Evolutionary conservation across 2,797 vertebrate genomes (phyloP), one percentile per base, ranked within the genome.

Genomic region (Picus viridis): DNA sequence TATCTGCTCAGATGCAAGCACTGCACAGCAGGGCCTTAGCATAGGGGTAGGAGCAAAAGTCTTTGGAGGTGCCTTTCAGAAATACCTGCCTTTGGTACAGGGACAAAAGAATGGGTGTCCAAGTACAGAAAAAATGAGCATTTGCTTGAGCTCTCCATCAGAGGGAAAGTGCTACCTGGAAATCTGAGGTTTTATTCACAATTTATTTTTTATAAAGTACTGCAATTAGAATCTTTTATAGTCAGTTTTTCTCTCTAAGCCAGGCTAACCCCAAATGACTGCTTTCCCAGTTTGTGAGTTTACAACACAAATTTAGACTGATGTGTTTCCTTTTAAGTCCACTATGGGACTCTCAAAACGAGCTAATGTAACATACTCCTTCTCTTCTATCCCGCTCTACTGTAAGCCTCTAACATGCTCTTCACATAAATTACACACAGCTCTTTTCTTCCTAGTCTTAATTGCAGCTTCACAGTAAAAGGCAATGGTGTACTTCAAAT

Each of bases 1-100:
- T 41, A 26, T 12, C 19, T 0, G 0, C 61, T 57, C 29, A 56
- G 49, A 22, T 24, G 29, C 9, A 27, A 43, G 26, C 9, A 0
- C 19, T 43, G 7, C 26, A 53, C 23, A 10, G 24, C 32, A 49
- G 43, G 19, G 26, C 69, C 27, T 49, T 32, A 45, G 51, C 12
- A 10, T 6, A 1, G 0, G 17, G 23, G 23, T 10, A 27, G 17
- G 24, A 73, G 15, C 1, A 0, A 39, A 67, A n/a, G 20, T 59
- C 59, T 87, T 81, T 13, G 23, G 43, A 32, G 54, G 12, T 26
- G 49, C 34, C 15, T 58, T 51, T 80, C 62, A 56, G 56, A 54
- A 82, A 58, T 68, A 43, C 41, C 57, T 36, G 10, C n/a, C 3
- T 83, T 58, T 63, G 39, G 62, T 36, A 29, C 13, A 15, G 16